A percentile compares a stretch with the other conserved stretches of the same genome.
These are phyloP conservation scores for Colostygia pectinataria DNA, from an alignment of 2,888 invertebrate species.

Conservation along the genomic window DNA sequence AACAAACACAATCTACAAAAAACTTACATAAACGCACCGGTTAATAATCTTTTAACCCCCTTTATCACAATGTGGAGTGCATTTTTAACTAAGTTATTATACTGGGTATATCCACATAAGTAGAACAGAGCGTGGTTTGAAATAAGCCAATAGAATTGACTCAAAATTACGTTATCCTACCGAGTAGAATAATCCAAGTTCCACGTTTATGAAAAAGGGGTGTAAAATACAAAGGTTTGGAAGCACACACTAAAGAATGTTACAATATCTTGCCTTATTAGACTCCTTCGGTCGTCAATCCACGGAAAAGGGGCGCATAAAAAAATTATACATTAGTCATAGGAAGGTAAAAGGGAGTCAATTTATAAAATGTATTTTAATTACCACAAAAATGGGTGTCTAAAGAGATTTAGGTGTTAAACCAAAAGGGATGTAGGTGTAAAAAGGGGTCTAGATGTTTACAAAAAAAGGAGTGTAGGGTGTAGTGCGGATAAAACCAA, in stretches of 20 bases:
- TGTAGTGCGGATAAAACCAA: too few species aligned
- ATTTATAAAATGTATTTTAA: neutral
- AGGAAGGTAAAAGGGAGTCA: conserved; percentile 5
- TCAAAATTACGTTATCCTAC: too few species aligned
- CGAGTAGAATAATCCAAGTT: too few species aligned
- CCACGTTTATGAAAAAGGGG: conserved; percentile 24
- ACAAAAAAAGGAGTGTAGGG: too few species aligned
- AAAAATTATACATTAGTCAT: conserved; percentile 69
- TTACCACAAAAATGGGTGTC: neutral
- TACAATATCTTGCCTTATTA: conserved; percentile 85
- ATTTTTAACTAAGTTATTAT: too few species aligned
- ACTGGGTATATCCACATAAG: too few species aligned
- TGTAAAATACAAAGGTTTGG: conserved; percentile 9
- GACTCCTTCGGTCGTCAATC: conserved; percentile 82
- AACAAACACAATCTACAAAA: neutral
- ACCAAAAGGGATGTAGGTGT: too few species aligned
- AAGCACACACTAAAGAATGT: conserved; percentile 41
- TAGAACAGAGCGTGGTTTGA: too few species aligned
- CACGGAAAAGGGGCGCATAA: conserved; percentile 52
- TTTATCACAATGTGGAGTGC: neutral
- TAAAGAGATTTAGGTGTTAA: too few species aligned
- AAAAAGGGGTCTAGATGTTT: too few species aligned
- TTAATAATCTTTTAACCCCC: neutral
- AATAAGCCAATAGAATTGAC: too few species aligned
- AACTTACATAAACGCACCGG: conserved; percentile 4